Evolutionary conservation across 2,113 vertebrate species (phyloP).

Genomic region (Microcebus lehilahytsara): DNA sequence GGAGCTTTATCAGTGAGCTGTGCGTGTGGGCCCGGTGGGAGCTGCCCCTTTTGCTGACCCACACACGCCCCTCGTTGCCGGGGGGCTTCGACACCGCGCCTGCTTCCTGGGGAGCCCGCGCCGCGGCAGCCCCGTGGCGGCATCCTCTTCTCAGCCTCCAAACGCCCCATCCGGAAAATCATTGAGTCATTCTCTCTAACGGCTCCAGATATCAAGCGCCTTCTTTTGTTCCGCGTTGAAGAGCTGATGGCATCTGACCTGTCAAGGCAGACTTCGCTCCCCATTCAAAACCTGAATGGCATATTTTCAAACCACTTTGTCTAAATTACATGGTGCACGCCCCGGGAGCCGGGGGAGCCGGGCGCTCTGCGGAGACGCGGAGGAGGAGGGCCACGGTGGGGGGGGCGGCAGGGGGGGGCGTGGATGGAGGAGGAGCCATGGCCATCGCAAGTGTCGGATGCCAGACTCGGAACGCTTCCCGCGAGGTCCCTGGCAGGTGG

Average conservation of each 20-base stretch:
- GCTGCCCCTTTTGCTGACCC: no score
- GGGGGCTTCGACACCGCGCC: not conserved
- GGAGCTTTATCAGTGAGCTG: not conserved
- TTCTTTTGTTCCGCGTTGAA: not conserved
- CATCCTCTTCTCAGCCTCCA: not conserved
- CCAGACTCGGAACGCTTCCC: not conserved
- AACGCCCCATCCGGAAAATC: not conserved
- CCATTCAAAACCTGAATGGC: accelerated
- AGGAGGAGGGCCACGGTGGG: not conserved
- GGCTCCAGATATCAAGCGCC: not conserved
- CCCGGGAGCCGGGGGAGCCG: not conserved
- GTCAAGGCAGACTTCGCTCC: not conserved
- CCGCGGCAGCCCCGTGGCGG: accelerated
- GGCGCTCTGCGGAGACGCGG: not conserved
- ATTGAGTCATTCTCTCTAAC: not conserved
- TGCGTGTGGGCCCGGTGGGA: accelerated
- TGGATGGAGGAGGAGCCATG: accelerated
- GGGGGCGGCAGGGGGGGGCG: no score
- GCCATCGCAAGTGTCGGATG: not conserved
- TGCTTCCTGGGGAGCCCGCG: not conserved
- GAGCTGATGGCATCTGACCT: not conserved
- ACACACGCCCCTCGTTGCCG: accelerated
- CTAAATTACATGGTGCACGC: not conserved
- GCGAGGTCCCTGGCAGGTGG: accelerated
- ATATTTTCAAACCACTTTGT: not conserved